These are phyloP conservation scores for Erythrocercus mccallii DNA, from an alignment of 2,113 vertebrate genomes.

Conservation along the genomic window DNA sequence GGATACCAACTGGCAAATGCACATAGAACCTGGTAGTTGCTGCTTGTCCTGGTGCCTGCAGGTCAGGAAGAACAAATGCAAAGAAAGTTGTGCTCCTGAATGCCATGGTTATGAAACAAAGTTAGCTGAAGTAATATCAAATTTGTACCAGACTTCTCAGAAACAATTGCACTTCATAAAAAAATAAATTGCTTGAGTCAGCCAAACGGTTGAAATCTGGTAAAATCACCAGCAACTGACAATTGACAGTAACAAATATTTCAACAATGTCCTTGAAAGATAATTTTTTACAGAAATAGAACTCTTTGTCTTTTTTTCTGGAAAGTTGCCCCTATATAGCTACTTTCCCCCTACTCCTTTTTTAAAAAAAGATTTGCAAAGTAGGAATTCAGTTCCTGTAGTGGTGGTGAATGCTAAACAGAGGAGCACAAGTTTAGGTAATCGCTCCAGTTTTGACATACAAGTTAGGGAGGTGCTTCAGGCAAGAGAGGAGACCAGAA, in stretches of 20 bases:
- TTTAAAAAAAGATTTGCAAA: not conserved
- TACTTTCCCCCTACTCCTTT: not conserved
- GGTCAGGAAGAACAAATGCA: not conserved
- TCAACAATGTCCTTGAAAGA: not conserved
- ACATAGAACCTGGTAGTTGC: not conserved
- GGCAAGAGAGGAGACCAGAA: not conserved
- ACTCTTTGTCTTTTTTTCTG: not conserved
- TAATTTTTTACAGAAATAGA: not conserved
- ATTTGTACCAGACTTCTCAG: not conserved
- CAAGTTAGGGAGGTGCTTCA: not conserved
- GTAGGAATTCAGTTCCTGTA: not conserved
- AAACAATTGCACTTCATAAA: not conserved
- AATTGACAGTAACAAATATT: not conserved
- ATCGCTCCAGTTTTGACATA: not conserved
- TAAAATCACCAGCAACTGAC: not conserved
- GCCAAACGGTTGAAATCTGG: not conserved
- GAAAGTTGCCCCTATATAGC: not conserved
- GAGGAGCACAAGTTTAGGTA: not conserved
- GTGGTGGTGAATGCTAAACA: not conserved
- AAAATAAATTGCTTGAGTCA: not conserved
- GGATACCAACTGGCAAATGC: not conserved
- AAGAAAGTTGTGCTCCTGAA: not conserved
- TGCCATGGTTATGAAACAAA: not conserved
- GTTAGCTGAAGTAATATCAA: not conserved
- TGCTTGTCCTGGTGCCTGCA: not conserved